Evolutionary conservation across 2,113 vertebrate species (phyloP).

Genomic region (Hepsetus odoe): DNA sequence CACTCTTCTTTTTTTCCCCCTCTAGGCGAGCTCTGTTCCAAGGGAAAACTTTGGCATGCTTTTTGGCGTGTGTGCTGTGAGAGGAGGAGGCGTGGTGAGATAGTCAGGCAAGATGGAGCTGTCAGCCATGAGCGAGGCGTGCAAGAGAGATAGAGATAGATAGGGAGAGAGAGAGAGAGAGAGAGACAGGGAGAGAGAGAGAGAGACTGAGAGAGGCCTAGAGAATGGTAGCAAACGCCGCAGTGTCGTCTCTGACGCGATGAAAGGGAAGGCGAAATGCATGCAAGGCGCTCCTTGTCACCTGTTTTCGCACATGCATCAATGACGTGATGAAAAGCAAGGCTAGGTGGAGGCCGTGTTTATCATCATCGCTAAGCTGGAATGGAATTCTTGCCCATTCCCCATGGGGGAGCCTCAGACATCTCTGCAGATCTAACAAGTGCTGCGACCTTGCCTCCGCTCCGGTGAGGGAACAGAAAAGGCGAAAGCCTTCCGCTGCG

Average conservation of each 20-base stretch:
- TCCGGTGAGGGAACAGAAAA: conserved; percentile 18
- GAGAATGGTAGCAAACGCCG: background rate
- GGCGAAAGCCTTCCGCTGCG: background rate
- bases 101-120: conserved; percentile 8
- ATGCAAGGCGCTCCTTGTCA: too few species aligned
- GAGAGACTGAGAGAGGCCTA: background rate
- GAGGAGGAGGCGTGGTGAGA: background rate
- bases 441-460: conserved; percentile 22
- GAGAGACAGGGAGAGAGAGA: too few species aligned
- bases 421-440: conserved; percentile 28
- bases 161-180: too few species aligned
- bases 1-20: background rate
- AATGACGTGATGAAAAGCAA: background rate
- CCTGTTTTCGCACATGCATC: background rate
- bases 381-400: too few species aligned
- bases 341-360: background rate
- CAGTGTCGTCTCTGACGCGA: background rate
- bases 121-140: conserved; percentile 13
- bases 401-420: background rate
- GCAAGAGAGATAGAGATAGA: too few species aligned
- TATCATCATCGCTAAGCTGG: background rate
- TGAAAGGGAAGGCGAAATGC: background rate
- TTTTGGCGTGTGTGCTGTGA: background rate
- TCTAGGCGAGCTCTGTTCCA: background rate
- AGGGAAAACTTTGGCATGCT: conserved; percentile 2